A percentile compares a stretch with the other conserved stretches of the same genome.
Conservation (phyloP, 2,888 invertebrate genomes). For the Melanchra persicariae region DNA sequence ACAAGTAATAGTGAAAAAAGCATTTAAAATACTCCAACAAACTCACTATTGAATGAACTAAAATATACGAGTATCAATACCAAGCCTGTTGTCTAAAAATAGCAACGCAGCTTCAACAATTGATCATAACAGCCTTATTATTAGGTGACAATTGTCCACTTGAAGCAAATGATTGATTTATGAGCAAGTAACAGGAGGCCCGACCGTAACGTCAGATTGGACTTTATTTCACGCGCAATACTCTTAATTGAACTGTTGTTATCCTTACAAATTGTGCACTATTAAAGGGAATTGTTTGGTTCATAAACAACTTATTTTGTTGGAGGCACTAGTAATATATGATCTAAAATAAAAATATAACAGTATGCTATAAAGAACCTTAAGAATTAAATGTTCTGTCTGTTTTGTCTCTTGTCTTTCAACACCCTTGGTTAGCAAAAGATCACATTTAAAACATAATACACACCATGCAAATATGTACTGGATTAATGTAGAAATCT, state of each 20-base stretch:
- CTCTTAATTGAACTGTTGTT: constrained; percentile 42
- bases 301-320: constrained; percentile 5
- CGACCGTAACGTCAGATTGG: constrained; percentile 25
- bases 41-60: no score
- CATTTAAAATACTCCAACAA: no score
- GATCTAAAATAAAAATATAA: not conserved
- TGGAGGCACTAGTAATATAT: not conserved
- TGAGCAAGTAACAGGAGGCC: constrained; percentile 14
- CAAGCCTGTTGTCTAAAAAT: not conserved
- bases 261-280: constrained; percentile 13
- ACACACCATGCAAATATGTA: not conserved
- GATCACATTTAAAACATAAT: not conserved
- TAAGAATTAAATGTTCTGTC: not conserved
- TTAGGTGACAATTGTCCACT: constrained; percentile 36
- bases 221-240: constrained; percentile 24
- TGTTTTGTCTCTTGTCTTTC: not conserved
- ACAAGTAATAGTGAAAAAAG: not conserved
- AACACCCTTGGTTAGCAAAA: no score
- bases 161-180: constrained; percentile 36
- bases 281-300: constrained; percentile 2
- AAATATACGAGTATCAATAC: no score
- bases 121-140: constrained; percentile 5
- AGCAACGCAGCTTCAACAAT: not conserved
- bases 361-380: not conserved
- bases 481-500: no score